A percentile compares a stretch with the other conserved stretches of the same genome.
These are phyloP conservation scores for Tylochromis polylepis DNA, from an alignment of 2,113 vertebrate genomes.

Conservation along the genomic window DNA sequence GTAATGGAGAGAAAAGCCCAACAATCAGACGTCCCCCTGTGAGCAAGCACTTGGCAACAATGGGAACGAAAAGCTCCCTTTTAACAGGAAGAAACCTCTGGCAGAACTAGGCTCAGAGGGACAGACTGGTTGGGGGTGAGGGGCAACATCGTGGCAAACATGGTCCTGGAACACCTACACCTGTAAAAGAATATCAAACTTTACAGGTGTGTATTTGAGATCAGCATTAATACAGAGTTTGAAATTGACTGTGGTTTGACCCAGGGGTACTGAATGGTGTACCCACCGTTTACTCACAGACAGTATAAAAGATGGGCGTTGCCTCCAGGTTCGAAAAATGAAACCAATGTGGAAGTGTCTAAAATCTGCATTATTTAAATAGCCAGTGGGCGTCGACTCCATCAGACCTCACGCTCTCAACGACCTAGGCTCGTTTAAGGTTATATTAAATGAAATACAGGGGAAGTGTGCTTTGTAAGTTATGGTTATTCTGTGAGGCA, in stretches of 20 bases:
- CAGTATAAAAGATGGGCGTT: neutral
- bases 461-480: neutral
- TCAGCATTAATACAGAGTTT: neutral
- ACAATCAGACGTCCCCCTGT: no score
- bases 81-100: no score
- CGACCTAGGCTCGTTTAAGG: neutral
- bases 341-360: neutral
- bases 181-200: neutral
- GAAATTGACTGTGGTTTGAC: neutral
- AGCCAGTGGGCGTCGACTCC: neutral
- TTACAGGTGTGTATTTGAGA: neutral
- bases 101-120: no score
- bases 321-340: neutral
- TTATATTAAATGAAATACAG: neutral
- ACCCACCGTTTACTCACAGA: neutral
- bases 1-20: no score
- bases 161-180: no score
- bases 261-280: fast-evolving
- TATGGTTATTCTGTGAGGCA: neutral
- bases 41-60: no score
- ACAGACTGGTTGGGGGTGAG: no score
- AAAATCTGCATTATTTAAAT: neutral
- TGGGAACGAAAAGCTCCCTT: no score
- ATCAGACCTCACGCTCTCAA: neutral
- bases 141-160: no score